Conservation (phyloP, 2,888 invertebrate genomes). For the Neuroscelio doddi region DNA sequence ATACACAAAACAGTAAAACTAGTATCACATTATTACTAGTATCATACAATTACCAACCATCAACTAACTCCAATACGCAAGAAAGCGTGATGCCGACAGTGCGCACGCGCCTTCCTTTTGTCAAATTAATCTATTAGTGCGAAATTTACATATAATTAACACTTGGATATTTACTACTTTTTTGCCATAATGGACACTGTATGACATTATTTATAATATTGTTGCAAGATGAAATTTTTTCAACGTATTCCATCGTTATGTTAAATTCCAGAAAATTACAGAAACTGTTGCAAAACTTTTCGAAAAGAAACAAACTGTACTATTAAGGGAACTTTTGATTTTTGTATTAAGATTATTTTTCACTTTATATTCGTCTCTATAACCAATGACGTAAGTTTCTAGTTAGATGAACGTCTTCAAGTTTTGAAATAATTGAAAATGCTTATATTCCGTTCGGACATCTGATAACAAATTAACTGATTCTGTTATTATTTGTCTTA, state of each 20-base stretch:
- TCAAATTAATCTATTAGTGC: too few species aligned
- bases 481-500: constrained; percentile 7
- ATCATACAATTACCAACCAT: too few species aligned
- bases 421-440: constrained; percentile 28
- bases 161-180: too few species aligned
- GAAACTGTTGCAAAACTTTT: constrained; percentile 32
- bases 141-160: too few species aligned
- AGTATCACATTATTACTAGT: too few species aligned
- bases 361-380: constrained; percentile 27
- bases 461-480: not conserved
- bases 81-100: too few species aligned
- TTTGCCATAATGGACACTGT: constrained; percentile 30
- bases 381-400: constrained; percentile 20
- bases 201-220: constrained; percentile 32
- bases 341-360: constrained; percentile 18
- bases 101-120: too few species aligned
- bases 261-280: constrained; percentile 26
- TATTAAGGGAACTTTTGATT: constrained; percentile 17
- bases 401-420: constrained; percentile 30
- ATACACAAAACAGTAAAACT: too few species aligned
- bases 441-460: constrained; percentile 25
- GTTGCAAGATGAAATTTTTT: constrained; percentile 10
- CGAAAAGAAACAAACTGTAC: constrained; percentile 40
- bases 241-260: constrained; percentile 27
- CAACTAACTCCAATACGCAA: too few species aligned